A percentile compares a stretch with the other conserved stretches of the same genome.
Evolutionary conservation across 2,888 invertebrate genomes (phyloP).

Genomic region (Acanthosoma haemorrhoidale): DNA sequence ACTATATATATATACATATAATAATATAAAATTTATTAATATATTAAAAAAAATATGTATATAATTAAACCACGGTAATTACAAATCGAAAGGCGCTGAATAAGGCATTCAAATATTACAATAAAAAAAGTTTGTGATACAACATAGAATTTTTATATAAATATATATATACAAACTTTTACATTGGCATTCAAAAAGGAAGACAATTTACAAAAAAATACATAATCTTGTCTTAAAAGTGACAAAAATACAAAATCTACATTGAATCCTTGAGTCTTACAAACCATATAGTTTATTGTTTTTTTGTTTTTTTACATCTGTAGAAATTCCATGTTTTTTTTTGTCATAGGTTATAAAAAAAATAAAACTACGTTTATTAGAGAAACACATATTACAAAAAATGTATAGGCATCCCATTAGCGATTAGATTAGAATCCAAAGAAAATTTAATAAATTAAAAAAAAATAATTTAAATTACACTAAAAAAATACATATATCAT

Average conservation of each 20-base stretch:
- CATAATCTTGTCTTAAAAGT: background rate
- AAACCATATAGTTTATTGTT: background rate
- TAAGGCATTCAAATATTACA: background rate
- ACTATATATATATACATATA: background rate
- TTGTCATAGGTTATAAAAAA: background rate
- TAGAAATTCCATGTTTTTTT: background rate
- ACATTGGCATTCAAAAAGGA: slow-evolving; percentile 4
- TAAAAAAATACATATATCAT: too few relatives aligned
- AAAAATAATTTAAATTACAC: slow-evolving; percentile 8
- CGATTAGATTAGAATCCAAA: background rate
- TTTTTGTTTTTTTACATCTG: background rate
- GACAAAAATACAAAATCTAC: background rate
- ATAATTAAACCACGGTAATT: background rate
- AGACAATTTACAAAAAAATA: slow-evolving; percentile 13
- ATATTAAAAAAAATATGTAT: background rate
- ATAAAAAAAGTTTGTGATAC: background rate
- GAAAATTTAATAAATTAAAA: background rate
- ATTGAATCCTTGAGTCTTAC: background rate
- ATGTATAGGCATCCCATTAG: background rate
- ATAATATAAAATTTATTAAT: too few relatives aligned
- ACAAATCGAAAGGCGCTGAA: background rate
- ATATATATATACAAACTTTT: slow-evolving; percentile 5
- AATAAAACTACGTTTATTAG: background rate
- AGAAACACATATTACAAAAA: background rate
- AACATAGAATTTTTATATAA: slow-evolving; percentile 5